Evolutionary conservation across 2,797 vertebrate species (phyloP).

Genomic region (Falco rusticolus): DNA sequence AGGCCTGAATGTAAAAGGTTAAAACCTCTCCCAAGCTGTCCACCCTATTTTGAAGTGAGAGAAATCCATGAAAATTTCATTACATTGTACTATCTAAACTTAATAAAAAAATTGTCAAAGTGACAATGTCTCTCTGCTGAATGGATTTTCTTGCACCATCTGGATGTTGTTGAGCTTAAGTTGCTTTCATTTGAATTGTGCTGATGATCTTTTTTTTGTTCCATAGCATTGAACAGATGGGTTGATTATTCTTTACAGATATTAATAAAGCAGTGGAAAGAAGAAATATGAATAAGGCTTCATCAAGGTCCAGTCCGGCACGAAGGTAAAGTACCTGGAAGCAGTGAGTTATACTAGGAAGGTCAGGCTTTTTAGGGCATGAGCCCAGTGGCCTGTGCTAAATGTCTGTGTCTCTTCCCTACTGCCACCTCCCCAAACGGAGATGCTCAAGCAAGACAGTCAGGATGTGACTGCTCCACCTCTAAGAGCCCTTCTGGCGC

Average conservation of each 20-base stretch:
- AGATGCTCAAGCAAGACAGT: constrained; percentile 60
- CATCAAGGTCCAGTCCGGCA: constrained; percentile 96
- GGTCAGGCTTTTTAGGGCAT: constrained; percentile 73
- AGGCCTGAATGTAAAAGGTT: constrained; percentile 21
- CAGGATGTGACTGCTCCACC: constrained; percentile 19
- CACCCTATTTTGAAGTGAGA: constrained; percentile 47
- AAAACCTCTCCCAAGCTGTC: constrained; percentile 25
- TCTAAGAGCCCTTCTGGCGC: constrained; percentile 63
- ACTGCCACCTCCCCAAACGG: constrained; percentile 59
- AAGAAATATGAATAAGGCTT: constrained; percentile 94
- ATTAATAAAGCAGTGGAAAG: constrained; percentile 99
- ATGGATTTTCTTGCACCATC: constrained; percentile 76
- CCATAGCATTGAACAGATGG: constrained; percentile 96
- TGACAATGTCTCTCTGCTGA: constrained; percentile 73
- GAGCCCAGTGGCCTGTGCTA: constrained; percentile 70
- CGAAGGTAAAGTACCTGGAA: constrained; percentile 97
- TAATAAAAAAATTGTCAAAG: constrained; percentile 77
- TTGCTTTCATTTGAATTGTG: constrained; percentile 82
- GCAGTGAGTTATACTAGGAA: constrained; percentile 78
- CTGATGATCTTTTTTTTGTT: constrained; percentile 82
- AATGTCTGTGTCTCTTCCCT: constrained; percentile 73
- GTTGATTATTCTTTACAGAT: constrained; percentile 99
- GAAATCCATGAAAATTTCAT: constrained; percentile 22
- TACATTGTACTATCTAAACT: constrained; percentile 58
- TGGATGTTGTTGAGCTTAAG: constrained; percentile 74